Evolutionary conservation across 2,888 invertebrate species (phyloP), one percentile per base, ranked within the genome.

Genomic region (Cetonia aurata): DNA sequence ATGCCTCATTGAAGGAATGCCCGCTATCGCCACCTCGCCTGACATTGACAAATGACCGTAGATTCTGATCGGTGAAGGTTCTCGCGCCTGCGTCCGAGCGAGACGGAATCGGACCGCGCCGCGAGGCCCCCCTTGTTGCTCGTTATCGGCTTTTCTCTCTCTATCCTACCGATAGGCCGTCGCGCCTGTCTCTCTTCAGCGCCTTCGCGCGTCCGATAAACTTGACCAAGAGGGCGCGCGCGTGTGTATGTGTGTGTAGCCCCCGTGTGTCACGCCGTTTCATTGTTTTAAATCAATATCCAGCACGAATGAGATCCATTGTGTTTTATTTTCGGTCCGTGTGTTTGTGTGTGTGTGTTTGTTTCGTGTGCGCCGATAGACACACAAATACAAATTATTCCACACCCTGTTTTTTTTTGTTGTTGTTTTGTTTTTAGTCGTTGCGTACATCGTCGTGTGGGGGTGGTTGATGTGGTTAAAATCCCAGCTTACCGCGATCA

Each of bases 11-110:
- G 83, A 83, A 65, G 81, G 82, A 82, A 84, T 83, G 82, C 81
- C 82, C 81, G 82, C 84, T 84, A 84, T 84, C 84, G 84, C 84
- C 84, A 84, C 85, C 84, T 84, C 78, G 79, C 12, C 79, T 89
- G 91, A 91, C 91, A 90, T 88, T 91, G 91, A 91, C 91, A 91
- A 91, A 91, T 91, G 91, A 90, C 86, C 85, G 86, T 85, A 90
- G 91, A 91, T 91, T 90, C 88, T 88, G 89, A 91, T 91, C 91
- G 85, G 86, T 87, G 87, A 87, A 87, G 90, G 87, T 85, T 86
- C 87, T 79, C 66, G 69, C 52, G 50, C 62, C 12, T 65, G 62
- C 17, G 62, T 50, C 33, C 37, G 33, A 65, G 6, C 50, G 52
- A 41, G 62, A 65, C 31, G 17, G 50, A 50, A 57, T 17, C 17